phyloP scores from a whole-genome alignment of 2,113 vertebrate species.

The Pseudopodoces humilis region DNA sequence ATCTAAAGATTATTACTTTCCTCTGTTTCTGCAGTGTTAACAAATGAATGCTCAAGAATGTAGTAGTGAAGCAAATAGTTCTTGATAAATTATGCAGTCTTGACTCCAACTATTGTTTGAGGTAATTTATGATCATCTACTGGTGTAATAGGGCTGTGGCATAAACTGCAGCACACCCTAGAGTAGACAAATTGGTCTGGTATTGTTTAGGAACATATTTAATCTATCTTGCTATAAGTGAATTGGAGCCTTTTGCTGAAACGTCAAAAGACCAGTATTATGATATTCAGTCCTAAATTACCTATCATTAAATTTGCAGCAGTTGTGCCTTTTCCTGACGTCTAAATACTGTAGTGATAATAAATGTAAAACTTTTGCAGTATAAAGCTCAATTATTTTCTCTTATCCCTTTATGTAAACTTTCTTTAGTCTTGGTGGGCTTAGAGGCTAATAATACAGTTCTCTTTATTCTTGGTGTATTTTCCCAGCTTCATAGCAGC shows the following conservation, averaged over 20 bases:
- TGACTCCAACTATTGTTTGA: constrained; percentile 26
- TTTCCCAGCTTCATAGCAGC: neutral
- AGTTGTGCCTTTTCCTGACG: neutral
- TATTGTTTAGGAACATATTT: constrained; percentile 44
- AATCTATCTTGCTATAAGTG: constrained; percentile 1
- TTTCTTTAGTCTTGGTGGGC: neutral
- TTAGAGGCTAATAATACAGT: neutral
- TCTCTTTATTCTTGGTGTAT: neutral
- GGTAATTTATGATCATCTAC: constrained; percentile 52
- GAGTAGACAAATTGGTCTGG: constrained; percentile 54
- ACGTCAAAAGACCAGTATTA: neutral
- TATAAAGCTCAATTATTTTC: neutral
- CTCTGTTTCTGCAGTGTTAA: constrained; percentile 47
- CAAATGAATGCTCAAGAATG: constrained; percentile 25
- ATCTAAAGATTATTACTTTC: constrained; percentile 36
- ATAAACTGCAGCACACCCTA: neutral
- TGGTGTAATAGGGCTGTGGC: constrained; percentile 7
- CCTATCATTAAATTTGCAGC: neutral
- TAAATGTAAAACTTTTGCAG: neutral
- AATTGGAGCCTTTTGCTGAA: neutral
- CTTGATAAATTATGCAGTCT: constrained; percentile 47
- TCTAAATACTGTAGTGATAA: neutral
- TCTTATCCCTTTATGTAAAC: neutral
- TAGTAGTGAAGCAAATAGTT: constrained; percentile 29
- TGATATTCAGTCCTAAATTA: neutral